These are phyloP conservation scores for Pomatorhinus ruficollis DNA, from an alignment of 2,113 vertebrate species.

Conservation along the genomic window DNA sequence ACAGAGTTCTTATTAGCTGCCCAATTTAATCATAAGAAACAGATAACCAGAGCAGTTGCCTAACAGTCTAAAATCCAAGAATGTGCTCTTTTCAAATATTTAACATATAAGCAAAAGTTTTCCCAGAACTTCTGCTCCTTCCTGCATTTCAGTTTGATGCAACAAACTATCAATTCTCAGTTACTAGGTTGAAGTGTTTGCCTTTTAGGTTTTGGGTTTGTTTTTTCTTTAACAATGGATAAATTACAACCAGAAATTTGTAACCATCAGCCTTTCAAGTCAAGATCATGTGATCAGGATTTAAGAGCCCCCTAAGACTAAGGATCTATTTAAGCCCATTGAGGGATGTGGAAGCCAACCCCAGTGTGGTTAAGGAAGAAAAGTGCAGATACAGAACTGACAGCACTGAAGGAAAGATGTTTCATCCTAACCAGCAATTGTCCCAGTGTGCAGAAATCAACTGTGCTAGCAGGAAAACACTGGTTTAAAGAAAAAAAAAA, in stretches of 20 bases:
- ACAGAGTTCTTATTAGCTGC: background rate
- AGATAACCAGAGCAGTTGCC: background rate
- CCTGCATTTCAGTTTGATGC: background rate
- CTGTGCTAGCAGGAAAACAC: background rate
- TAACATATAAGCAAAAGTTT: background rate
- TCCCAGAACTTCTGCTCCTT: background rate
- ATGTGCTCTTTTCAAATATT: background rate
- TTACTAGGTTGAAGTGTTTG: background rate
- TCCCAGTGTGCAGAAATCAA: background rate
- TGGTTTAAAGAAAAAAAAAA: background rate
- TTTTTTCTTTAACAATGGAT: background rate
- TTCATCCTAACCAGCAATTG: background rate
- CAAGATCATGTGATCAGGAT: background rate
- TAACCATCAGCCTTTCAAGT: background rate
- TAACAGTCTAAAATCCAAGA: background rate
- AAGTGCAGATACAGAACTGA: background rate
- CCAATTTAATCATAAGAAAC: background rate
- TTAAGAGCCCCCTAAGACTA: background rate
- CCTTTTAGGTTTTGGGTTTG: background rate
- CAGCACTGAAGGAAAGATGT: background rate
- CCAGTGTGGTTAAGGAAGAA: background rate
- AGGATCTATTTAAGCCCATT: background rate
- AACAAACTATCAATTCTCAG: background rate
- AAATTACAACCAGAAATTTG: background rate
- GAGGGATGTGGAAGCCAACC: background rate